Conservation (phyloP, 2,797 vertebrate genomes). For the Eleutherodactylus coqui region DNA sequence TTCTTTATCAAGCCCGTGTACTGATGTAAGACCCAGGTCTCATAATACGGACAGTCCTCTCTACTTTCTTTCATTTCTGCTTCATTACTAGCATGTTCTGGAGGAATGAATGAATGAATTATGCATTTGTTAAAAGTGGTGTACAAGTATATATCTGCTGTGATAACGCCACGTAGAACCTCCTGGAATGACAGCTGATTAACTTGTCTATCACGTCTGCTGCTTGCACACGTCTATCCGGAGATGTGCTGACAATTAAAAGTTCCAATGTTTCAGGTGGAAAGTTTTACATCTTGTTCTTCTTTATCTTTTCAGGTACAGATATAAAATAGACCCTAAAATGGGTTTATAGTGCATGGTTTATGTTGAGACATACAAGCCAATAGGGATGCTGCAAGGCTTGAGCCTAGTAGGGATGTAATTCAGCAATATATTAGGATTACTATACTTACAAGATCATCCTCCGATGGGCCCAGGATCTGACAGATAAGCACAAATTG, state of each 20-base stretch:
- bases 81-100: neutral
- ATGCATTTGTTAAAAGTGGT: neutral
- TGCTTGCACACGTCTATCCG: neutral
- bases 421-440: neutral
- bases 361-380: neutral
- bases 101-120: neutral
- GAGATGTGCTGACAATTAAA: conserved; percentile 10
- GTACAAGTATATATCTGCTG: neutral
- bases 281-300: conserved; percentile 8
- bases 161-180: neutral
- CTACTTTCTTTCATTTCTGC: neutral
- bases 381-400: neutral
- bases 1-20: neutral
- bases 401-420: neutral
- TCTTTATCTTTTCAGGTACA: neutral
- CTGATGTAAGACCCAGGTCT: neutral
- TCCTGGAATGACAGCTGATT: conserved; percentile 7
- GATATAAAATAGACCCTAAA: neutral
- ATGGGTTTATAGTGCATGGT: neutral
- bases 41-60: neutral
- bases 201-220: neutral
- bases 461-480: too few species aligned
- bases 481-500: too few species aligned
- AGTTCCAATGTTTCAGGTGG: neutral
- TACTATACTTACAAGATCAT: neutral